Percentiles rank a stretch among this genome's conserved stretches.
Evolutionary conservation across 2,888 invertebrate species (phyloP).

Genomic region (Serrognathus titanus): DNA sequence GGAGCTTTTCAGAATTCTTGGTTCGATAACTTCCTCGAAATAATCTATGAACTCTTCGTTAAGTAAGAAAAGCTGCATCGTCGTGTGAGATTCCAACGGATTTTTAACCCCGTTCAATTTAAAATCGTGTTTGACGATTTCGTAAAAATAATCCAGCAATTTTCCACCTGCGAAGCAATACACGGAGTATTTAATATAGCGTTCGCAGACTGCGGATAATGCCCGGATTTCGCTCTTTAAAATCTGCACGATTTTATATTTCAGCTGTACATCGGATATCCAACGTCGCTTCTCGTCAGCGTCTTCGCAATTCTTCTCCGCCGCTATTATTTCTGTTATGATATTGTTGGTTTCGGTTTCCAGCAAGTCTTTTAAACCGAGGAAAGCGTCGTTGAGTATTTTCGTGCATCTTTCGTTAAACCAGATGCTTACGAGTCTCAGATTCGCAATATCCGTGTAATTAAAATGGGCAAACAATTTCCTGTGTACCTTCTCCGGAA

Average conservation of each 20-base stretch:
- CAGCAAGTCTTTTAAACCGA: constrained; percentile 7
- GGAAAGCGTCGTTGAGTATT: constrained; percentile 7
- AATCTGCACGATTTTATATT: constrained; percentile 15
- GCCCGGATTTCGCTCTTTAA: constrained; percentile 14
- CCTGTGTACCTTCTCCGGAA: constrained; percentile 1
- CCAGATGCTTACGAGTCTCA: constrained; percentile 2
- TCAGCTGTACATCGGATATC: constrained; percentile 5
- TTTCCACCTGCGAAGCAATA: constrained; percentile 18
- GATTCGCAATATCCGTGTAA: constrained; percentile 1
- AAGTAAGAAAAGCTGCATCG: constrained; percentile 14
- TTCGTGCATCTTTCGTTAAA: constrained; percentile 7
- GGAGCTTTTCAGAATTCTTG: constrained; percentile 8
- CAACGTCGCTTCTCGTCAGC: background rate
- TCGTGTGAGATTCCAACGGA: constrained; percentile 9
- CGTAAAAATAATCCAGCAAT: constrained; percentile 17
- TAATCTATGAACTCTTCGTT: constrained; percentile 20
- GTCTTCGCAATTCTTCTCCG: constrained; percentile 1
- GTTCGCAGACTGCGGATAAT: constrained; percentile 13
- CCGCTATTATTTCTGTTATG: constrained; percentile 2
- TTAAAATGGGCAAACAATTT: constrained; percentile 5
- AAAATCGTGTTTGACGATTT: constrained; percentile 8
- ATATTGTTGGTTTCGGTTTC: constrained; percentile 8
- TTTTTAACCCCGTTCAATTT: constrained; percentile 10
- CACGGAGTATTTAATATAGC: constrained; percentile 15
- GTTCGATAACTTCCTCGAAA: constrained; percentile 20